A percentile compares a stretch with the other conserved stretches of the same genome.
Evolutionary conservation across 2,797 vertebrate genomes (phyloP).

Genomic region (Dallia pectoralis): DNA sequence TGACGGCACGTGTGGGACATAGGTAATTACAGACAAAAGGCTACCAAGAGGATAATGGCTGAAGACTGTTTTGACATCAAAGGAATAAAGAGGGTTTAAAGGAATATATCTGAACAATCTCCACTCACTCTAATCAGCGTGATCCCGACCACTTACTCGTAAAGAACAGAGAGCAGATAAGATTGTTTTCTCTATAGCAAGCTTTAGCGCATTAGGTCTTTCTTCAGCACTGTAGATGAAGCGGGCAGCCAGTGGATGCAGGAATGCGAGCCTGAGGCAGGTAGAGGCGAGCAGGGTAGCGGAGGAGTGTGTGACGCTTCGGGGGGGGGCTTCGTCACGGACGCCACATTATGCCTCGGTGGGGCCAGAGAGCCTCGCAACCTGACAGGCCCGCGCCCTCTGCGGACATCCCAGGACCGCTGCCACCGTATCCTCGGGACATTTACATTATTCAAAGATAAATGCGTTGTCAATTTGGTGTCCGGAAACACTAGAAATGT

Average conservation of each 20-base stretch:
- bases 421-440: slow-evolving; percentile 79
- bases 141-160: slow-evolving; percentile 41
- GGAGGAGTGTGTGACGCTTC: slow-evolving; percentile 58
- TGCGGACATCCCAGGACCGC: slow-evolving; percentile 71
- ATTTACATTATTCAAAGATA: slow-evolving; percentile 89
- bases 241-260: slow-evolving; percentile 64
- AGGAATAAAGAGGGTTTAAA: slow-evolving; percentile 23
- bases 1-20: slow-evolving; percentile 10
- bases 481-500: slow-evolving; percentile 81
- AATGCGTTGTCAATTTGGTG: slow-evolving; percentile 86
- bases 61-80: slow-evolving; percentile 34
- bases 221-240: slow-evolving; percentile 76
- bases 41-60: slow-evolving; percentile 17
- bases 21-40: background rate
- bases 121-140: slow-evolving; percentile 11
- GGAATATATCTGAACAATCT: slow-evolving; percentile 38
- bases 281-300: slow-evolving; percentile 21
- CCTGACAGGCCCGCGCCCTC: slow-evolving; percentile 70
- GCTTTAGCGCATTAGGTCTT: slow-evolving; percentile 67
- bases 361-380: slow-evolving; percentile 57
- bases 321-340: slow-evolving; percentile 41
- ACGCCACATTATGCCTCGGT: slow-evolving; percentile 69
- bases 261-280: slow-evolving; percentile 67
- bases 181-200: slow-evolving; percentile 60
- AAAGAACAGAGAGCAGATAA: slow-evolving; percentile 54